Conservation (phyloP, 1,140 invertebrate species). For the Drosophila dunni region DNA sequence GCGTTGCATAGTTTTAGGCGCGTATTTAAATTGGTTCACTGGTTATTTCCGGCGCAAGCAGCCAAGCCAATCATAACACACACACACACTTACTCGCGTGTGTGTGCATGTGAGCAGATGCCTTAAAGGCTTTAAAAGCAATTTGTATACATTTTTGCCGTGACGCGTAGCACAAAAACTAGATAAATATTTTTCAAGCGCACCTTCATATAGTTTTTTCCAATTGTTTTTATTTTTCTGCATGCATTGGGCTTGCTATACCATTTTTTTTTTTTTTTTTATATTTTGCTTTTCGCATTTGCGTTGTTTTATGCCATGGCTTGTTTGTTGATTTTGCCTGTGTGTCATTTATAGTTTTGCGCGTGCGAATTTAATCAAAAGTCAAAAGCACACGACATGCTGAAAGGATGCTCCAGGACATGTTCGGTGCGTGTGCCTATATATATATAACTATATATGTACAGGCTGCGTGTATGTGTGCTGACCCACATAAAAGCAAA, state of each 20-base stretch:
- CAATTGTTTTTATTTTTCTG: constrained; percentile 17
- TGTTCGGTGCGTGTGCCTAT: constrained; percentile 29
- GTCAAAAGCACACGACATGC: constrained; percentile 62
- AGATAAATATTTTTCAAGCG: constrained; percentile 33
- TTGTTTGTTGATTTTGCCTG: constrained; percentile 16
- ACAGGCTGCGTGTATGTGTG: constrained; percentile 21
- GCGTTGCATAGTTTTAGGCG: constrained; percentile 67
- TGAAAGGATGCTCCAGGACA: constrained; percentile 39
- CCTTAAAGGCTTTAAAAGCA: constrained; percentile 82
- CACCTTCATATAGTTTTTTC: constrained; percentile 32
- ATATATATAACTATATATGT: not conserved
- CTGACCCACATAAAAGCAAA: constrained; percentile 74
- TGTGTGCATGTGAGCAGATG: constrained; percentile 28
- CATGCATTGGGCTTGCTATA: not conserved
- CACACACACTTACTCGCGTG: constrained; percentile 8
- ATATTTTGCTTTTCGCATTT: constrained; percentile 7
- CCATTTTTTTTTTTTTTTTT: constrained; percentile 3
- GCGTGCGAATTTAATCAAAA: constrained; percentile 80
- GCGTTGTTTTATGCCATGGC: too few relatives aligned
- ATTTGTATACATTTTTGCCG: constrained; percentile 60
- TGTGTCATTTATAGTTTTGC: constrained; percentile 53
- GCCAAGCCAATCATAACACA: constrained; percentile 33
- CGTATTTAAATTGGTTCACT: constrained; percentile 64
- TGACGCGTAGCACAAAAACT: constrained; percentile 21
- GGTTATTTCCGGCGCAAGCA: constrained; percentile 20